phyloP scores from a whole-genome alignment of 1,140 invertebrate genomes.

The Copidosoma floridanum region DNA sequence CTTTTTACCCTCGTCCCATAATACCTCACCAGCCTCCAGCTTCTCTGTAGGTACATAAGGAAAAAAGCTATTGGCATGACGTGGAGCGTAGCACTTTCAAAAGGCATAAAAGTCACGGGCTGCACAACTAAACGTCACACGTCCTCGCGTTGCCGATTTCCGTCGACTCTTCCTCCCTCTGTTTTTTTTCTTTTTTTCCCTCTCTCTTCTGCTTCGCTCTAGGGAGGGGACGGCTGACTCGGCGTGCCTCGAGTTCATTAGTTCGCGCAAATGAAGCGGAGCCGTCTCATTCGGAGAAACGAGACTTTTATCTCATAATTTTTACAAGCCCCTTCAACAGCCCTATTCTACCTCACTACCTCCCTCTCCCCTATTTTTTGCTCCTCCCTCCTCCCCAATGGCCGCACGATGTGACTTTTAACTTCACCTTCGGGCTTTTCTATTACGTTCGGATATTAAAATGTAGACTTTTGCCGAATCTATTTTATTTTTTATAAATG shows the following conservation, averaged over 20 bases:
- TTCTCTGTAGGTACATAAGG: too few relatives aligned
- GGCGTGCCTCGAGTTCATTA: slow-evolving; percentile 33
- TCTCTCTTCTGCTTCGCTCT: slow-evolving; percentile 5
- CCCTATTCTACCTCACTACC: background rate
- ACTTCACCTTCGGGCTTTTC: slow-evolving; percentile 13
- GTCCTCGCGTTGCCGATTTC: slow-evolving; percentile 11
- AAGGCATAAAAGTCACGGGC: slow-evolving; percentile 14
- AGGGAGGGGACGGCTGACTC: slow-evolving; percentile 23
- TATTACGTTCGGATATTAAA: slow-evolving; percentile 13
- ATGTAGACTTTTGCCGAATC: background rate
- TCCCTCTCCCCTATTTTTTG: too few relatives aligned
- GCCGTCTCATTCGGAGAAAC: slow-evolving; percentile 23
- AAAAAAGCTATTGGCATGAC: background rate
- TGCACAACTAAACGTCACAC: slow-evolving; percentile 8
- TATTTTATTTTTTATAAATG: background rate
- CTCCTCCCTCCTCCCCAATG: too few relatives aligned
- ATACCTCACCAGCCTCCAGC: too few relatives aligned
- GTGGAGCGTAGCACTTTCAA: background rate
- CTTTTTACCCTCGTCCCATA: too few relatives aligned
- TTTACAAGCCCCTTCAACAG: background rate
- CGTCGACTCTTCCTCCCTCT: slow-evolving; percentile 16
- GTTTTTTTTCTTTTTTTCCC: slow-evolving; percentile 23
- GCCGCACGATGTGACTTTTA: slow-evolving; percentile 27
- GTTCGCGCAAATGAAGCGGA: slow-evolving; percentile 36
- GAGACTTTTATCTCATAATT: slow-evolving; percentile 35